Conservation (phyloP, 2,113 vertebrate species). For the Zootoca vivipara region DNA sequence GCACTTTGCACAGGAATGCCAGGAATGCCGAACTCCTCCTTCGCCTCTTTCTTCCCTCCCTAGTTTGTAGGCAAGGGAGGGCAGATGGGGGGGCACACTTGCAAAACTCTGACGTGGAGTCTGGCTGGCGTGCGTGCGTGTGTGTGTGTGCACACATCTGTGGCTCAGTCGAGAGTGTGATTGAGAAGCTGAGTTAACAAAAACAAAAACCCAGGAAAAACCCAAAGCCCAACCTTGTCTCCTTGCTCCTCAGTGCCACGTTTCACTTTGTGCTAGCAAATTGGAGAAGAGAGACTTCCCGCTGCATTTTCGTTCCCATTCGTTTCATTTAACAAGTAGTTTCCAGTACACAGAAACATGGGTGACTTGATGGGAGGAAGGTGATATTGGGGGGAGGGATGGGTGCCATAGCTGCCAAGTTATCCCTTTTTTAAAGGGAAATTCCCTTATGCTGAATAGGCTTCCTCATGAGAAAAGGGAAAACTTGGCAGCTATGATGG, state of each 20-base stretch:
- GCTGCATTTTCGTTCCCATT: conserved; percentile 13
- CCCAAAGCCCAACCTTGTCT: conserved; percentile 5
- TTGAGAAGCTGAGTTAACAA: conserved; percentile 22
- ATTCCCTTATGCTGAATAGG: too few species aligned
- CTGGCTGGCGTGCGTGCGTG: not conserved
- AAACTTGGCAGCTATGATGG: too few species aligned
- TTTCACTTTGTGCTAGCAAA: conserved; percentile 69
- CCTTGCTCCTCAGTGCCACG: conserved; percentile 72
- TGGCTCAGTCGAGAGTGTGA: not conserved
- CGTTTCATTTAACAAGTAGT: conserved; percentile 34
- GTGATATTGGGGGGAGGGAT: rapidly evolving
- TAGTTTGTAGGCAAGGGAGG: conserved; percentile 29
- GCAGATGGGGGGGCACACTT: conserved; percentile 21
- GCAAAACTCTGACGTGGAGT: conserved; percentile 14
- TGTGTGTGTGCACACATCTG: not conserved
- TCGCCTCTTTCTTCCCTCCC: conserved; percentile 41
- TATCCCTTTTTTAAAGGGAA: too few species aligned
- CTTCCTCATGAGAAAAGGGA: too few species aligned
- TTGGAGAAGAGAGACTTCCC: conserved; percentile 48
- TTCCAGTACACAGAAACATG: conserved; percentile 12
- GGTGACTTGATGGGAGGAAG: not conserved
- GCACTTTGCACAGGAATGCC: conserved; percentile 69
- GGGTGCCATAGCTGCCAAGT: too few species aligned
- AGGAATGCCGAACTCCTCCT: conserved; percentile 73
- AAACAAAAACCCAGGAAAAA: too few species aligned